Conservation (phyloP, 2,113 vertebrate genomes). For the Amphiprion ocellaris region DNA sequence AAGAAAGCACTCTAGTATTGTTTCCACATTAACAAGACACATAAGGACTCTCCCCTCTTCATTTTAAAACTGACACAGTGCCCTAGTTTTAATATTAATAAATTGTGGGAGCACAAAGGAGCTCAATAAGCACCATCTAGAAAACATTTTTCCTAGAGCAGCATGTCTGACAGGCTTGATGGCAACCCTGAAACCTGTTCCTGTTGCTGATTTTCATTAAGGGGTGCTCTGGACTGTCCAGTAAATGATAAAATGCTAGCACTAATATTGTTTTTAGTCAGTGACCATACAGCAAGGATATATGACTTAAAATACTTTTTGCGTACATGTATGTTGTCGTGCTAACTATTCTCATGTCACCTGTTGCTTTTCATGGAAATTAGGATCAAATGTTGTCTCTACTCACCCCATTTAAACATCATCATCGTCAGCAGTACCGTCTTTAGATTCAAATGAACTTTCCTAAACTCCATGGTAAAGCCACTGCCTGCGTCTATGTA, state of each 20-base stretch:
- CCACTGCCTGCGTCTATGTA: neutral
- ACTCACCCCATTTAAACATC: constrained; percentile 84
- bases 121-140: constrained; percentile 16
- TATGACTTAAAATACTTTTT: neutral
- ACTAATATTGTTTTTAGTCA: neutral
- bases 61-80: too few relatives aligned
- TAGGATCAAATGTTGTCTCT: neutral
- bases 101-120: constrained; percentile 12
- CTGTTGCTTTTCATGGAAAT: constrained; percentile 16
- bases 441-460: constrained; percentile 72
- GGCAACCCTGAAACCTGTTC: constrained; percentile 39
- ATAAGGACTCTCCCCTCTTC: too few relatives aligned
- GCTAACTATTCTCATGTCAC: constrained; percentile 11
- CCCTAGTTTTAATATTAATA: neutral
- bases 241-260: neutral
- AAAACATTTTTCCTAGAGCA: constrained; percentile 28
- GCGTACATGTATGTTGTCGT: neutral
- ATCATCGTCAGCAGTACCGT: constrained; percentile 79
- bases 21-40: too few relatives aligned
- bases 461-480: constrained; percentile 82
- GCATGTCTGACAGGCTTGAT: constrained; percentile 28
- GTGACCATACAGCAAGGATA: neutral
- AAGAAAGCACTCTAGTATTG: too few relatives aligned
- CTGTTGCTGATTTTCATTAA: neutral
- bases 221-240: neutral